These are phyloP conservation scores for Eupithecia subumbrata DNA, from an alignment of 2,888 invertebrate genomes.

Conservation along the genomic window DNA sequence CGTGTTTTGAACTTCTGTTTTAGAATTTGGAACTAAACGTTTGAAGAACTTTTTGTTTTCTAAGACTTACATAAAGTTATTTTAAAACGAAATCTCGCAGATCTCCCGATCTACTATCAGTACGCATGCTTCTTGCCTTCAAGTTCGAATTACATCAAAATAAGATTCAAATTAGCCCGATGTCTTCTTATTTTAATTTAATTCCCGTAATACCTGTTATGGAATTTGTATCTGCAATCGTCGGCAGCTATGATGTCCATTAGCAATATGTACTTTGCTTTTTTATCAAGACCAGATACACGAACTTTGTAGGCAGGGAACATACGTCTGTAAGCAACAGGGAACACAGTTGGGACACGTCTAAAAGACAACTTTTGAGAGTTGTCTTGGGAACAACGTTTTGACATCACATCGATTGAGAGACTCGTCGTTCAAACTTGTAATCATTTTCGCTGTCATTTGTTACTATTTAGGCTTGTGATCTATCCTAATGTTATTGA, in stretches of 20 bases:
- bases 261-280: constrained; percentile 98
- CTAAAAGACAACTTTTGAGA: constrained; percentile 68
- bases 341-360: constrained; percentile 61
- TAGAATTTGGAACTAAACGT: background rate
- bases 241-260: constrained; percentile 99
- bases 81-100: constrained; percentile 55
- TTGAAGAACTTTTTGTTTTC: background rate
- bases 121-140: constrained; percentile 87
- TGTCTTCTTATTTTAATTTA: constrained; percentile 79
- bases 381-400: constrained; percentile 78
- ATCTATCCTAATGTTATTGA: constrained; percentile 55
- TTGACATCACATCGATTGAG: constrained; percentile 81
- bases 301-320: constrained; percentile 99
- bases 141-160: constrained; percentile 82
- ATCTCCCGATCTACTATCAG: constrained; percentile 65
- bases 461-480: constrained; percentile 77
- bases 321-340: constrained; percentile 94
- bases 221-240: constrained; percentile 97
- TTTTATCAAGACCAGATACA: constrained; percentile 97
- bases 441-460: constrained; percentile 72
- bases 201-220: constrained; percentile 90
- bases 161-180: constrained; percentile 63
- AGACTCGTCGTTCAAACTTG: constrained; percentile 61
- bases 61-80: background rate
- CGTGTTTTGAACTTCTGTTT: background rate